A percentile compares a stretch with the other conserved stretches of the same genome.
Evolutionary conservation across 1,140 invertebrate species (phyloP).

Genomic region (Helicoverpa zea): DNA sequence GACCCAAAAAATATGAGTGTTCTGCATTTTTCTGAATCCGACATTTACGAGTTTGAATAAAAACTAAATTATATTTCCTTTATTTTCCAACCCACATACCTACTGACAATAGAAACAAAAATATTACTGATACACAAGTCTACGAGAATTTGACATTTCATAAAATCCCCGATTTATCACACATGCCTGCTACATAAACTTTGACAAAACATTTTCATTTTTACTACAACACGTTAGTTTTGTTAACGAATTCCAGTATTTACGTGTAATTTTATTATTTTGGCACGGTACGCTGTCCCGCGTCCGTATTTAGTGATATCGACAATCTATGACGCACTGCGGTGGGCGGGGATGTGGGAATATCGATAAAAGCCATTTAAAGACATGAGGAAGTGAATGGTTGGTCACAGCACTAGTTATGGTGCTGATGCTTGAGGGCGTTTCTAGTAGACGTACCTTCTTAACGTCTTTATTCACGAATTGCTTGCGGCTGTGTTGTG

Average conservation of each 20-base stretch:
- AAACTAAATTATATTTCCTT: slow-evolving; percentile 23
- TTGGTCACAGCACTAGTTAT: slow-evolving; percentile 26
- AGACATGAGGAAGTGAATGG: slow-evolving; percentile 37
- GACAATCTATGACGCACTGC: slow-evolving; percentile 27
- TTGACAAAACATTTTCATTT: slow-evolving; percentile 9
- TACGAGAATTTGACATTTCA: background rate
- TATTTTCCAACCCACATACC: background rate
- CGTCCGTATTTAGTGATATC: slow-evolving; percentile 46
- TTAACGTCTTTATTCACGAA: slow-evolving; percentile 24
- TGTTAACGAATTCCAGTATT: slow-evolving; percentile 19
- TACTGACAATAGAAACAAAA: background rate
- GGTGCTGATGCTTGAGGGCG: background rate
- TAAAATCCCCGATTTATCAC: background rate
- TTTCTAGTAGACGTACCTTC: background rate
- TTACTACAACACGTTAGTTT: slow-evolving; percentile 3
- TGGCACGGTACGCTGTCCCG: slow-evolving; percentile 22
- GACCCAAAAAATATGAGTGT: background rate
- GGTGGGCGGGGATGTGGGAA: slow-evolving; percentile 46
- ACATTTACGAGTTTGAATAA: slow-evolving; percentile 1
- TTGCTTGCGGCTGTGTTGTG: background rate
- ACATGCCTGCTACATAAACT: slow-evolving; percentile 3
- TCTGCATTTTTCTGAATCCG: background rate
- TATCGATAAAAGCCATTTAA: slow-evolving; percentile 45
- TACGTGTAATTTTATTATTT: slow-evolving; percentile 43
- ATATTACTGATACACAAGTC: background rate